Evolutionary conservation across 1,140 invertebrate genomes (phyloP), one percentile per base, ranked within the genome.

Genomic region (Bombus sibiricus): DNA sequence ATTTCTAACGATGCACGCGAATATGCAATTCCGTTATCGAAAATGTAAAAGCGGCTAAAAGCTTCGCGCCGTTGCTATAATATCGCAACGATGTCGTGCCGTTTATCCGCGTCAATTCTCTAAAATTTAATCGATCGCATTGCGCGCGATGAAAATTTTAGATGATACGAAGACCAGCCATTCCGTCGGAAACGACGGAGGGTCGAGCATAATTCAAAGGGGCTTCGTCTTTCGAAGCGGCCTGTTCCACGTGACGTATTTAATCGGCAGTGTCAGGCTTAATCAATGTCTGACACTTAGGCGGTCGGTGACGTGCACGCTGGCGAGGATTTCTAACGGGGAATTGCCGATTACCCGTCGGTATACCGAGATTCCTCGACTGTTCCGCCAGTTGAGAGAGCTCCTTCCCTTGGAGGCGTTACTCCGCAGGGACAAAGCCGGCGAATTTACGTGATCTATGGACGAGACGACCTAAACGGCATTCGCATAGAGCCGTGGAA

Each of bases 231-330:
- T 82, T 85, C 75, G 85, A n/a, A 43, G 69, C 68, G 74, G 78
- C 62, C 74, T 82, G 82, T 86, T 81, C 72, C 85, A 39, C 66
- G 57, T 76, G 89, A 87, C 82, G 88, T 79, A 89, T 88, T 90
- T 90, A 89, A 90, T 89, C 75, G 83, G 73, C n/a, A 59, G 34
- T 62, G 79, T 78, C 88, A 73, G 64, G 80, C 82, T 90, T 90
- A 90, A 90, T 90, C 89, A 90, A 90, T 89, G 89, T 87, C 85
- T 90, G 86, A 78, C 77, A 87, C 89, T 89, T 87, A 83, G 68
- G 73, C 74, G 68, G 85, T 34, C 72, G 72, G 64, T 69, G 80
- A 89, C 81, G 89, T 64, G 81, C 76, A 86, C 43, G 78, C 66
- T 69, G 71, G 53, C 53, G 77, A 86, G 85, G 81, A 89, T 89